These are phyloP conservation scores for Phallusia fumigata DNA, from an alignment of 23 tunicate genomes.

Conservation along the genomic window DNA sequence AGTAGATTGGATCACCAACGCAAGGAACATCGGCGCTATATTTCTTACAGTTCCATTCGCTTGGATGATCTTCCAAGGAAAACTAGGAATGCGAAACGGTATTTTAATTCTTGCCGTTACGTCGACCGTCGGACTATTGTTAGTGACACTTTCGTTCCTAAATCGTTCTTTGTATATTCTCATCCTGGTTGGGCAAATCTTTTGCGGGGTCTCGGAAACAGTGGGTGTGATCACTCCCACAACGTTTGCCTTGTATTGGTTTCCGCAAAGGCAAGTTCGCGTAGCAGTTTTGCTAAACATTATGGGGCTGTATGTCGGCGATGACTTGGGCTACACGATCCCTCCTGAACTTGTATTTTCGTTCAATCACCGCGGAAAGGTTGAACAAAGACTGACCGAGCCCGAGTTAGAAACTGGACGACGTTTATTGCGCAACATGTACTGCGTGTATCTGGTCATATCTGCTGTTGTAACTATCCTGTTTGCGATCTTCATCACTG, in stretches of 20 bases:
- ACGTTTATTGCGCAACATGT: neutral
- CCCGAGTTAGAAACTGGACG: neutral
- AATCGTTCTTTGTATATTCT: neutral
- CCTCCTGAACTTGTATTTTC: neutral
- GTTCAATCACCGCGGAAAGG: neutral
- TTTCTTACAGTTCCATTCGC: neutral
- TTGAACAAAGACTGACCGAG: neutral
- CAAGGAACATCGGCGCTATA: neutral
- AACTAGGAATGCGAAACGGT: neutral
- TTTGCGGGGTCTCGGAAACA: neutral
- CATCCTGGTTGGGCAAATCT: neutral
- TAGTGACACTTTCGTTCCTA: neutral
- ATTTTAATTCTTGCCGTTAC: neutral
- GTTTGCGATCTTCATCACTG: neutral
- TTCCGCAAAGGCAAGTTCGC: neutral
- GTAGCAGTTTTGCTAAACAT: neutral
- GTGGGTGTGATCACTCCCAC: neutral
- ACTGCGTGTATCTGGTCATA: neutral
- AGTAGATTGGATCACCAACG: conserved; percentile 5
- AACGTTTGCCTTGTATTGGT: neutral
- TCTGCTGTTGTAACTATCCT: neutral
- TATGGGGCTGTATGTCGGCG: neutral
- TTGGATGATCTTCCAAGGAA: neutral
- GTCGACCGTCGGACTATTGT: neutral
- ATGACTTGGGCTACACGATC: neutral